phyloP scores from a whole-genome alignment of 2,797 vertebrate genomes.

The Telmatherina bonti region DNA sequence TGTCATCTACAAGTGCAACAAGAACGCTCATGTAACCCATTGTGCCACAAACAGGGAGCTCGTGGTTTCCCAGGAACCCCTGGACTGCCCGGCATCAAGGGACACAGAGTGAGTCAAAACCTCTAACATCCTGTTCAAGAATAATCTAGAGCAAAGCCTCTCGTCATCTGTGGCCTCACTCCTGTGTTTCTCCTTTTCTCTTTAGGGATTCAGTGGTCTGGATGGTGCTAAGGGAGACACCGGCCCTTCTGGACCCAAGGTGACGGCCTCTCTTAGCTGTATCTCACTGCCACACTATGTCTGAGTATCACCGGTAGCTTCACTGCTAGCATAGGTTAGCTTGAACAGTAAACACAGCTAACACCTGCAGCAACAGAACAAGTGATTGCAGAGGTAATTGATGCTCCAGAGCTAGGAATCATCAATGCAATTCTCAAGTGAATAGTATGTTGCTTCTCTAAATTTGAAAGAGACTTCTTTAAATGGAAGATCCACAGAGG shows the following conservation, averaged over 20 bases:
- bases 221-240: slow-evolving; percentile 96
- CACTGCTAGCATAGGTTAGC: background rate
- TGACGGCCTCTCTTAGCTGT: slow-evolving; percentile 53
- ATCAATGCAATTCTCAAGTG: background rate
- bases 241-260: slow-evolving; percentile 97
- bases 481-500: background rate
- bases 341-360: background rate
- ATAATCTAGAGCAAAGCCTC: background rate
- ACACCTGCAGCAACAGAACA: background rate
- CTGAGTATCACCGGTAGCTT: background rate
- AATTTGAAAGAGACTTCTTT: too few species aligned
- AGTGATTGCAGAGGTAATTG: background rate
- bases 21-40: background rate
- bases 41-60: slow-evolving; percentile 85
- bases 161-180: background rate
- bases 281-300: background rate
- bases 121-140: background rate
- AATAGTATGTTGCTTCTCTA: background rate
- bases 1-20: background rate
- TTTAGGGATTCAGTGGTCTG: slow-evolving; percentile 96
- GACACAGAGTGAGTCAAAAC: slow-evolving; percentile 93
- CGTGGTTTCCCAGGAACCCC: slow-evolving; percentile 98
- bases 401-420: background rate
- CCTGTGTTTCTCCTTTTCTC: slow-evolving; percentile 15
- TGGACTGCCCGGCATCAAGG: slow-evolving; percentile 97